Percentiles rank a stretch among this genome's conserved stretches.
phyloP scores from a whole-genome alignment of 2,113 vertebrate species.

The Dromiciops gliroides region DNA sequence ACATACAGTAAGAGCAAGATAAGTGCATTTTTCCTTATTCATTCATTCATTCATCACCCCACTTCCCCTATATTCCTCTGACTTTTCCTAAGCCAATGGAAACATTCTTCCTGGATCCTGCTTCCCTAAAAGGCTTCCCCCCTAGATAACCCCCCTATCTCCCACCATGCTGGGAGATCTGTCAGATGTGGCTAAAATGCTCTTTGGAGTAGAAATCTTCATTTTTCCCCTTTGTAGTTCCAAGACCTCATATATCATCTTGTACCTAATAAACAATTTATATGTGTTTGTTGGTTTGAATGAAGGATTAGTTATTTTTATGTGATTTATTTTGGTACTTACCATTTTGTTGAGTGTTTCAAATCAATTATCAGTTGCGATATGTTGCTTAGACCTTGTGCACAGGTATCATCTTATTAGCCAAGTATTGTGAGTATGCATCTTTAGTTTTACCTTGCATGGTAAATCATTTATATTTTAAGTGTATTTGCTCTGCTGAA shows the following conservation, averaged over 20 bases:
- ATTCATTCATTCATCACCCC: not conserved
- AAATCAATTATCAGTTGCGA: not conserved
- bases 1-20: not conserved
- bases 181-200: not conserved
- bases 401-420: not conserved
- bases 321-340: not conserved
- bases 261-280: not conserved
- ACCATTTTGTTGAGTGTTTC: not conserved
- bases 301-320: not conserved
- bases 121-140: not conserved
- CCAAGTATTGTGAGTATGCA: not conserved
- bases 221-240: not conserved
- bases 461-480: not conserved
- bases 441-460: not conserved
- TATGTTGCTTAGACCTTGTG: not conserved
- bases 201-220: not conserved
- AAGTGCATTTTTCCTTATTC: not conserved
- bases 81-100: not conserved
- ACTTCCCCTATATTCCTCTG: not conserved
- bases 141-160: not conserved
- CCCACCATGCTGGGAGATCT: not conserved
- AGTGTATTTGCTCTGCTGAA: not conserved
- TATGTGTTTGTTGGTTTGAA: not conserved
- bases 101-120: not conserved
- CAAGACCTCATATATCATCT: not conserved